Base-by-base conservation (phyloP, 2,113 vertebrate species). In the Pavo muticus region DNA sequence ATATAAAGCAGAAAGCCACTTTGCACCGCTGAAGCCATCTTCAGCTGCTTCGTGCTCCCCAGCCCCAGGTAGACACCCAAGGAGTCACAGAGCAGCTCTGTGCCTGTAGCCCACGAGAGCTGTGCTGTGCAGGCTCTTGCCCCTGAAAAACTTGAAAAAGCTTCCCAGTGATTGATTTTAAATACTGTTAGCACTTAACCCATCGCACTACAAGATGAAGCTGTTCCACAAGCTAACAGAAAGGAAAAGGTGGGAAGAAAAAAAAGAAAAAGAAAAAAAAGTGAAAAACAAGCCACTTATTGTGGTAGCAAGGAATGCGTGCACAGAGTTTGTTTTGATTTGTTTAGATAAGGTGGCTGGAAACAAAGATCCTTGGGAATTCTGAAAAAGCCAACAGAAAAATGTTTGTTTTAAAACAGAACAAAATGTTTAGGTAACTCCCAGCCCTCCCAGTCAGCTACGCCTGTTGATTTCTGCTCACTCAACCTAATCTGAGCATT, bases 331-430 rank as follows among this genome's bases (percentile, higher is more conserved):
- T 95, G 48, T 79, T 96, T 89, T 85, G n/a, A 83, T 90, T 83
- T 88, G 56, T 88, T 95, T 91, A 86, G 79, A 88, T 74, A 94
- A 88, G 37, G 40, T 80, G 69, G n/a, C 50, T 91, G 45, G 54
- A 94, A 95, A 95, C 54, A 86, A 95, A 91, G 68, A 93, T 74
- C 24, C 52, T 63, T 11, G 39, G 74, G 79, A 93, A 86, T 91
- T 90, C 32, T 63, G n/a, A 48, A 88, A 91, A 63, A 73, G 21
- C 45, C 76, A 70, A 57, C 21, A 83, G 54, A 90, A 94, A 93
- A 80, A 70, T 50, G 12, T 88, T 93, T 91, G 81, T 12, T 90
- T 93, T 83, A 54, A 85, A 88, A 30, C 18, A 80, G 79, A 94
- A 77, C 16, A 23, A 76, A 82, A 87, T 74, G 3, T 90, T 96